Conservation (phyloP, 2,797 vertebrate genomes). For the Muscicapa striata region DNA sequence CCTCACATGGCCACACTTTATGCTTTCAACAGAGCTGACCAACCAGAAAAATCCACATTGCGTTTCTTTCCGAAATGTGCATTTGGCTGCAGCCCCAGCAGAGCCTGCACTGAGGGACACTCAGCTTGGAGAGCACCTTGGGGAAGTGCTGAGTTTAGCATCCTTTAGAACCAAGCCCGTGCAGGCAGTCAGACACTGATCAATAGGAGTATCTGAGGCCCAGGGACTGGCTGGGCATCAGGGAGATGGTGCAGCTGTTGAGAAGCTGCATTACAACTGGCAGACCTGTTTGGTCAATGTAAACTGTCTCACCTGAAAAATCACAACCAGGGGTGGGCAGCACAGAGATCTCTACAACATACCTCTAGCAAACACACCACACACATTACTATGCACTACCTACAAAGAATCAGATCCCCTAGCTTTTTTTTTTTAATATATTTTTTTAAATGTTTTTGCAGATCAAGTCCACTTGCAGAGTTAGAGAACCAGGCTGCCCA, state of each 20-base stretch:
- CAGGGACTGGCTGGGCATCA: not conserved
- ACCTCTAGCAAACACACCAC: not conserved
- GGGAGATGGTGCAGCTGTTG: not conserved
- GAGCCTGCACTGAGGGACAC: not conserved
- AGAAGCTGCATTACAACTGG: not conserved
- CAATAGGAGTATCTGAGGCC: not conserved
- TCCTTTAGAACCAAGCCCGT: not conserved
- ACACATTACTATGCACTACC: not conserved
- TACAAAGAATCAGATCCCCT: not conserved
- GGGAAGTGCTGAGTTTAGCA: not conserved
- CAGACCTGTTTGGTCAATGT: not conserved
- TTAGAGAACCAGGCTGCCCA: not conserved
- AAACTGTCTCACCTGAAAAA: conserved; percentile 3
- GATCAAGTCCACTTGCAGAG: conserved; percentile 13
- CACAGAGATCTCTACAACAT: not conserved
- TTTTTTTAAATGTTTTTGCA: not conserved
- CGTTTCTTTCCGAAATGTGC: not conserved
- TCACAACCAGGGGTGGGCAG: not conserved
- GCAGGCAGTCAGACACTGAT: not conserved
- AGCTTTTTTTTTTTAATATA: not conserved
- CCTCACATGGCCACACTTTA: not conserved
- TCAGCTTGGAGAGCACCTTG: not conserved
- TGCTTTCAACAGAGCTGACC: not conserved
- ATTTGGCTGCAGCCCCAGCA: not conserved
- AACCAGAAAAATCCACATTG: not conserved